These are phyloP conservation scores for Anneissia japonica DNA, from an alignment of 35 echinoderm and acorn worm genomes.

Conservation along the genomic window DNA sequence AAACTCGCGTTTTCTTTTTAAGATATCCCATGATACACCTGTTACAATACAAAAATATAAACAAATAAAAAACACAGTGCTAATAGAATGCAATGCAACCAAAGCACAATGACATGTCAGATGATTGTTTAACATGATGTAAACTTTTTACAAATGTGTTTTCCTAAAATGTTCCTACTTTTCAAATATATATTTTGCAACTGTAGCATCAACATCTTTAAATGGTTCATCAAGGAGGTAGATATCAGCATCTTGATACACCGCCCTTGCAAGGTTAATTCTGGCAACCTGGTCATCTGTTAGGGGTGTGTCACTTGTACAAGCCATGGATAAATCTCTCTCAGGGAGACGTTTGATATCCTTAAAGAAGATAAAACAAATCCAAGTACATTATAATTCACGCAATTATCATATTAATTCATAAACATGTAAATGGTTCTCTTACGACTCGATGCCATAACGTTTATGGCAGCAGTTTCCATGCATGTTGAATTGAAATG, in stretches of 20 bases:
- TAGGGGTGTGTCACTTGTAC: not conserved
- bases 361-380: not conserved
- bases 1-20: constrained; percentile 11
- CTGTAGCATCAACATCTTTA: constrained; percentile 15
- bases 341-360: not conserved
- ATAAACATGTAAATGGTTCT: too few relatives aligned
- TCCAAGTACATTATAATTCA: too few relatives aligned
- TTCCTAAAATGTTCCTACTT: constrained; percentile 5
- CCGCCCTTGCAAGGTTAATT: constrained; percentile 37
- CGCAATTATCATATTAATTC: too few relatives aligned
- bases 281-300: constrained; percentile 41
- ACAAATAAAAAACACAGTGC: not conserved
- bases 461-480: too few relatives aligned
- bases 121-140: not conserved
- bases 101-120: not conserved
- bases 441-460: too few relatives aligned
- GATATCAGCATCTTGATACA: constrained; percentile 47
- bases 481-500: too few relatives aligned
- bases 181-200: constrained; percentile 33
- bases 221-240: constrained; percentile 43
- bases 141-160: not conserved
- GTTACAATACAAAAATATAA: not conserved
- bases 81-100: not conserved
- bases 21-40: constrained; percentile 32
- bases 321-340: not conserved